Conservation (phyloP, 1,140 invertebrate species). For the Drosophila truncata region DNA sequence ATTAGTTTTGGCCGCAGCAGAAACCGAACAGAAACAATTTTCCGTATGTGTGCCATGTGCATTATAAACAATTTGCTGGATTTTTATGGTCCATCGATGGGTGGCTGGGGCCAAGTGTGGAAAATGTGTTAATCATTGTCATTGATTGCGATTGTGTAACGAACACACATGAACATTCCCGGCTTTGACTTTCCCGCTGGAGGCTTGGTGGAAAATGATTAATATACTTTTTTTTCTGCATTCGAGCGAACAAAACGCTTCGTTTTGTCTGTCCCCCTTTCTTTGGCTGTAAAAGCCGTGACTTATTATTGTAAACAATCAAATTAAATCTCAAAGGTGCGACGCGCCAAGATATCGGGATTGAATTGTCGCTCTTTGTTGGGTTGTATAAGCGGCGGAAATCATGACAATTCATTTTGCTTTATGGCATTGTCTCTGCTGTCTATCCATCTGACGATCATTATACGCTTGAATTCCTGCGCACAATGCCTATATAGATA, state of each 20-base stretch:
- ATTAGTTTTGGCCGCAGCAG: constrained; percentile 47
- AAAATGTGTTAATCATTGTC: constrained; percentile 58
- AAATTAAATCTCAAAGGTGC: constrained; percentile 56
- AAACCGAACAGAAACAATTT: constrained; percentile 45
- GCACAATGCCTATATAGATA: constrained; percentile 26
- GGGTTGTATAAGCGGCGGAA: constrained; percentile 68
- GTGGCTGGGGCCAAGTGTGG: constrained; percentile 43
- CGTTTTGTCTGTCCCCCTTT: constrained; percentile 28
- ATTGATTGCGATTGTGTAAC: constrained; percentile 49
- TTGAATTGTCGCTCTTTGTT: constrained; percentile 57
- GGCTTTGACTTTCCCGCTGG: constrained; percentile 38
- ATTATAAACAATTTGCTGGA: constrained; percentile 53
- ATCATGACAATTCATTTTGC: constrained; percentile 73
- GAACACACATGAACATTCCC: constrained; percentile 3
- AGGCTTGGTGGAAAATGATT: constrained; percentile 43
- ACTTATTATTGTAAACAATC: constrained; percentile 67
- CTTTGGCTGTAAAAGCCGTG: constrained; percentile 61
- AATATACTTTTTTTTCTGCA: constrained; percentile 51
- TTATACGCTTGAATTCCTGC: constrained; percentile 68
- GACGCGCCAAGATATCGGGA: constrained; percentile 54
- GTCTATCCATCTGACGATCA: constrained; percentile 55
- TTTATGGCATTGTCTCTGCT: constrained; percentile 72
- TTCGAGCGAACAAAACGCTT: constrained; percentile 21
- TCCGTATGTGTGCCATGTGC: constrained; percentile 55
- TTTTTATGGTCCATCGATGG: constrained; percentile 55